Base-by-base conservation (phyloP, 2,888 invertebrate species). In the Escarpia spicata region DNA sequence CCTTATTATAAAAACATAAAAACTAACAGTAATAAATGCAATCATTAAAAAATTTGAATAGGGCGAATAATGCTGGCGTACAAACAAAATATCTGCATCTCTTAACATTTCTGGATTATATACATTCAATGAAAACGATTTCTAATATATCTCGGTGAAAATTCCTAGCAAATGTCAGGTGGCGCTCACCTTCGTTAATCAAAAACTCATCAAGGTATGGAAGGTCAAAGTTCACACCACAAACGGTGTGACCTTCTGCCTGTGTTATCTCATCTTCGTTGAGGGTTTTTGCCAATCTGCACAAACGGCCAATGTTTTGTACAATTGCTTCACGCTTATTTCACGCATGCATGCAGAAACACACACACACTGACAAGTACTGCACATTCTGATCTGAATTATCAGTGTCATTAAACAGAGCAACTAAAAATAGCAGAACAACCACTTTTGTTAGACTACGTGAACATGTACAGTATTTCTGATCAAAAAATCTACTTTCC, bases 211-310 rank as follows among this genome's bases (percentile, higher is more conserved):
- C 75, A 3, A 75, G 75, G 75, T 75, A 75, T 4, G 75, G 75
- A 75, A 75, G 75, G 75, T 75, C 75, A 75, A 75, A 75, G 75
- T 75, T 75, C 75, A 75, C 75, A 26, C 75, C 75, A 26, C 75
- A 26, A 75, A 75, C 75, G 6, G 75, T 26, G 26, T 75, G 19
- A 26, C 75, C n/a, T 75, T n/a, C 75, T 75, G 75, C 19, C 75
- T n/a, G 75, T 75, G 19, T 75, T 26, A 75, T 26, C 75, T 75
- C 75, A 26, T 26, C 26, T 75, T 26, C 19, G 75, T 75, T n/a
- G n/a, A 75, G 4, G 19, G 19, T 75, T 75, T 26, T 75, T 26
- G 26, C 75, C 75, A 75, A 75, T 26, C 75, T 75, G 26, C 75
- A 75, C 75, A 75, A 26, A 75, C 26, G n/a, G 75, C 75, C 75